A percentile compares a stretch with the other conserved stretches of the same genome.
These are phyloP conservation scores for Reinhardtius hippoglossoides DNA, from an alignment of 2,113 vertebrate species.

Conservation along the genomic window DNA sequence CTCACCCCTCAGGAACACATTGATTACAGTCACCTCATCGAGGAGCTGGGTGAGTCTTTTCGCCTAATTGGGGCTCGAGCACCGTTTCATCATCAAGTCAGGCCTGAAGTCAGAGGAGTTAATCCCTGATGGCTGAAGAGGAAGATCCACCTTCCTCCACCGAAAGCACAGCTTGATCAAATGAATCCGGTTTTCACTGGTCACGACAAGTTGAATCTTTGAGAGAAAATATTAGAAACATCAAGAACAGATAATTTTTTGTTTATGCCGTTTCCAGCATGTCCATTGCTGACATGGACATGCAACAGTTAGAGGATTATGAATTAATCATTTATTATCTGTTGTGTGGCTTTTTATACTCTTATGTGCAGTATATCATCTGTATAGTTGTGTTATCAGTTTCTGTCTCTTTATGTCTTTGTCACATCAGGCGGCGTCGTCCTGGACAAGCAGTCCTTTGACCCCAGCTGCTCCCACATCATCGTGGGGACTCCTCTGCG, in stretches of 20 bases:
- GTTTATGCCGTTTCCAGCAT: too few relatives aligned
- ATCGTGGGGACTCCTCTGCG: slow-evolving; percentile 95
- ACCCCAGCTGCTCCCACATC: slow-evolving; percentile 94
- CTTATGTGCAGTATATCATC: too few relatives aligned
- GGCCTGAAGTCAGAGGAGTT: slow-evolving; percentile 19
- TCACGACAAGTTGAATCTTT: not conserved
- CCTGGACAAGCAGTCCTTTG: slow-evolving; percentile 95
- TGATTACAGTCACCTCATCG: slow-evolving; percentile 96
- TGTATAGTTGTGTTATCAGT: not conserved
- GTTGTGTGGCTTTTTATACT: too few relatives aligned
- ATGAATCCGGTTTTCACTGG: not conserved
- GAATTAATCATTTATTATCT: too few relatives aligned
- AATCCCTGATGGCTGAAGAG: slow-evolving; percentile 17
- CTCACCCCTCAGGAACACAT: slow-evolving; percentile 96
- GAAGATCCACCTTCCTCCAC: slow-evolving; percentile 38
- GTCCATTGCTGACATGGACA: too few relatives aligned
- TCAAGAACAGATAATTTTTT: not conserved
- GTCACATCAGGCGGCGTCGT: slow-evolving; percentile 86
- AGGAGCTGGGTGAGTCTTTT: slow-evolving; percentile 89
- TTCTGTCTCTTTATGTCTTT: not conserved
- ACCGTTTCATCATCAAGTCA: slow-evolving; percentile 22
- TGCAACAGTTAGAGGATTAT: too few relatives aligned
- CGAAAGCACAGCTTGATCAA: not conserved
- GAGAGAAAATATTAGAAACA: not conserved
- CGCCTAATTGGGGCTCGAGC: slow-evolving; percentile 22